These are phyloP conservation scores for Poecilia latipinna DNA, from an alignment of 2,113 vertebrate genomes.

Conservation along the genomic window DNA sequence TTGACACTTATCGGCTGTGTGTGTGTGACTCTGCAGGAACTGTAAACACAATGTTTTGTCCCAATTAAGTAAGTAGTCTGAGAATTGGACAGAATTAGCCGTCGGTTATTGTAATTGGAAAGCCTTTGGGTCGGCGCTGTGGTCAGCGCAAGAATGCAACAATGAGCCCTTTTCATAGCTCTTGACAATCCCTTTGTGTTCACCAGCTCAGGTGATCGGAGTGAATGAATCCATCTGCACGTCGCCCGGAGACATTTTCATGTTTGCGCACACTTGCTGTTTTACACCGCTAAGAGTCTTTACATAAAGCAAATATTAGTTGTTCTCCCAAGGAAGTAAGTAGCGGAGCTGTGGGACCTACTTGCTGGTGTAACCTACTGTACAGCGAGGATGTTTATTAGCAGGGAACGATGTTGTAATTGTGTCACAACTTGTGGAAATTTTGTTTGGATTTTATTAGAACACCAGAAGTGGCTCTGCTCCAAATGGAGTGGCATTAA, in stretches of 20 bases:
- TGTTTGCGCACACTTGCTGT: constrained; percentile 10
- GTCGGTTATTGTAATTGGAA: constrained; percentile 29
- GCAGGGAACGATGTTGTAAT: background rate
- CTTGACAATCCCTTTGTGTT: constrained; percentile 45
- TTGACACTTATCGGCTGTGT: constrained; percentile 67
- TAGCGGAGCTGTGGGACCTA: background rate
- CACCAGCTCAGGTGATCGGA: constrained; percentile 38
- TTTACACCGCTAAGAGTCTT: constrained; percentile 14
- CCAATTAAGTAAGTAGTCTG: constrained; percentile 54
- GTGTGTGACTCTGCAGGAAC: constrained; percentile 59
- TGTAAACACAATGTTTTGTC: constrained; percentile 73
- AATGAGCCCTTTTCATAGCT: constrained; percentile 53
- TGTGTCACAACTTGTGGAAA: constrained; percentile 20
- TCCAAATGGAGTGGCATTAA: constrained; percentile 27
- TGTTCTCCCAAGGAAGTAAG: constrained; percentile 12
- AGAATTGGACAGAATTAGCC: constrained; percentile 56
- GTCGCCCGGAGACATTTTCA: constrained; percentile 37
- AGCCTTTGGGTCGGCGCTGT: constrained; percentile 41
- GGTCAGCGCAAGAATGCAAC: constrained; percentile 54
- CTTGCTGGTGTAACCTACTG: background rate
- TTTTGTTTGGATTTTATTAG: constrained; percentile 21
- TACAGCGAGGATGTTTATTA: constrained; percentile 1
- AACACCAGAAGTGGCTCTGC: constrained; percentile 16
- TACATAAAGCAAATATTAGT: constrained; percentile 23
- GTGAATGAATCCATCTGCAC: constrained; percentile 53